Evolutionary conservation across 2,113 vertebrate genomes (phyloP), one percentile per base, ranked within the genome.

Genomic region (Etia nguti): DNA sequence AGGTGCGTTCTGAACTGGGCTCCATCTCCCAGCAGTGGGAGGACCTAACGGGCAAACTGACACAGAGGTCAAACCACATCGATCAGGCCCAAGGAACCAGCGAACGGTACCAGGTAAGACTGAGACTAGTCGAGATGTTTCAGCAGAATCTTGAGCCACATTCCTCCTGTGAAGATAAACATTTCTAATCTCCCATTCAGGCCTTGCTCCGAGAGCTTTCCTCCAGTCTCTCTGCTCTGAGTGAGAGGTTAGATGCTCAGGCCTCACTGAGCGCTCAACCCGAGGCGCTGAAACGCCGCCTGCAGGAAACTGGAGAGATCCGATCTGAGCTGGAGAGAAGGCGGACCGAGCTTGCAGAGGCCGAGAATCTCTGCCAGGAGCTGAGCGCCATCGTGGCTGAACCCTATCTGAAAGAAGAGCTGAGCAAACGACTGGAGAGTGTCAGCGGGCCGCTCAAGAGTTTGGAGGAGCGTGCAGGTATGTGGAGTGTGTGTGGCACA

Each of bases 231-330:
- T 96, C 97, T 7, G 94, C 92, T 0, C 96, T 98, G 6, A 95
- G 97, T 1, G 97, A 98, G 89, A 94, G 97, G 24, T 93, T 99
- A 82, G 98, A 97, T 70, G 83, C 92, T 52, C 98, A 98, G 90
- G 96, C 97, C 6, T 97, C 97, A 2, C 89, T 98, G 84, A 99
- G 98, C 84, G 97, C 97, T 0, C 97, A 98, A 88, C 99, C 99
- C 0, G 98, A 99, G 2, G 98, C 98, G 0, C 96, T 99, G 54
- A 98, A 97, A 31, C 97, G 96, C 10, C 97, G 98, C 79, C 96
- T 99, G 77, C 97, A 98, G 90, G 98, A 99, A 70, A 99, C 97
- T 0, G 99, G 98, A 1, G 98, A 98, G 95, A 97, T 99, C 93
- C 97, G 98, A n/a, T 97, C 98, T 0, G 98, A 99, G 87, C 95